Evolutionary conservation across 2,797 vertebrate species (phyloP).

Genomic region (Myioborus melanocephalus): DNA sequence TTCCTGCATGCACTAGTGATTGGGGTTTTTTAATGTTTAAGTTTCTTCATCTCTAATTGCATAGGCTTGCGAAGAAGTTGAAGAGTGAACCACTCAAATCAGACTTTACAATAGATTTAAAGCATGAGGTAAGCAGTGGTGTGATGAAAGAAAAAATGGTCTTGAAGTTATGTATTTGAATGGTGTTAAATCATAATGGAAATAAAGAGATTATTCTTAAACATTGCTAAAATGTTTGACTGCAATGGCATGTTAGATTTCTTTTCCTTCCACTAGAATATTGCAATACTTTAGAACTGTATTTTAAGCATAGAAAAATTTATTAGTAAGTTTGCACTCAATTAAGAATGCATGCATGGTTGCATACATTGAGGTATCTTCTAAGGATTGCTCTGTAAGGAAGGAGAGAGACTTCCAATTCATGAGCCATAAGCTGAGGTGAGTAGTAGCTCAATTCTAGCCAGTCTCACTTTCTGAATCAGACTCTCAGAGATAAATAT

Average conservation of each 20-base stretch:
- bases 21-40: neutral
- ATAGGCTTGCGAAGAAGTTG: constrained; percentile 87
- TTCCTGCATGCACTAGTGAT: neutral
- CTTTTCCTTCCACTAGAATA: neutral
- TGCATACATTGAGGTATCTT: neutral
- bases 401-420: neutral
- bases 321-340: neutral
- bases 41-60: constrained; percentile 51
- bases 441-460: neutral
- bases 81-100: constrained; percentile 89
- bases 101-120: constrained; percentile 97
- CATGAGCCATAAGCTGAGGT: neutral
- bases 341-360: neutral
- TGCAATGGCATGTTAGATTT: neutral
- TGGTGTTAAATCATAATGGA: neutral
- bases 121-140: constrained; percentile 89
- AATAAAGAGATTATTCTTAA: neutral
- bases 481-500: neutral
- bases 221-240: neutral
- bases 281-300: neutral
- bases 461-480: neutral
- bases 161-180: neutral
- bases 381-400: neutral
- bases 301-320: neutral
- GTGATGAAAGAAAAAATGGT: neutral